Base-by-base conservation (phyloP, 2,113 vertebrate genomes). In the Boleophthalmus pectinirostris region DNA sequence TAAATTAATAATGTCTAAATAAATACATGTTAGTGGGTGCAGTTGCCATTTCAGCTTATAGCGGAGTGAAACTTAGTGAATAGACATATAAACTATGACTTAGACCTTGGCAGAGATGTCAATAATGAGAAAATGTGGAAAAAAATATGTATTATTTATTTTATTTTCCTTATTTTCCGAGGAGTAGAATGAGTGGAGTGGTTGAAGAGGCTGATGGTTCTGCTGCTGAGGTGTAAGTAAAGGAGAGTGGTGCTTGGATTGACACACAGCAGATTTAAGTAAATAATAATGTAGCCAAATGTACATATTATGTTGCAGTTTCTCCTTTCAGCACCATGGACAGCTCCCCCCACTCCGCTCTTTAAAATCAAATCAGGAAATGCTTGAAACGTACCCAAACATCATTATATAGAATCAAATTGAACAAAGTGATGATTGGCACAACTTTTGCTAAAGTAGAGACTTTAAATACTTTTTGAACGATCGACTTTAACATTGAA, bases 1-100 rank as follows among this genome's bases (percentile, higher is more conserved):
- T 45, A 23, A 70, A 53, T 78, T 14, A 66, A 21, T 66, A 33
- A n/a, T 51, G 1, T 47, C 20, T 60, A 12, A 38, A 70, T 69
- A 18, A 64, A 60, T 43, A 8, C 33, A 4, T n/a, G 23, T 72
- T 66, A 24, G 1, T 43, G 9, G 38, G 7, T 11, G 9, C 10
- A 43, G 38, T 43, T 1, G 8, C 38, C 10, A 43, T 43, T 43
- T 43, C 9, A 43, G 38, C 0, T 8, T 10, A 43, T 43, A 43
- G 8, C 1, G 38, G 38, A 10, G 7, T 43, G 9, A 43, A 8
- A 10, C 10, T 6, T 43, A 43, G 38, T 43, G 38, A 43, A 43
- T 10, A 43, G 38, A 43, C 35, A 38, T 2, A 6, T 35, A 35
- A 6, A 35, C 33, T 35, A 3, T 35, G 33, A 6, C 33, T 35